Conservation (phyloP, 2,113 vertebrate species). For the Leptodactylus fuscus region DNA sequence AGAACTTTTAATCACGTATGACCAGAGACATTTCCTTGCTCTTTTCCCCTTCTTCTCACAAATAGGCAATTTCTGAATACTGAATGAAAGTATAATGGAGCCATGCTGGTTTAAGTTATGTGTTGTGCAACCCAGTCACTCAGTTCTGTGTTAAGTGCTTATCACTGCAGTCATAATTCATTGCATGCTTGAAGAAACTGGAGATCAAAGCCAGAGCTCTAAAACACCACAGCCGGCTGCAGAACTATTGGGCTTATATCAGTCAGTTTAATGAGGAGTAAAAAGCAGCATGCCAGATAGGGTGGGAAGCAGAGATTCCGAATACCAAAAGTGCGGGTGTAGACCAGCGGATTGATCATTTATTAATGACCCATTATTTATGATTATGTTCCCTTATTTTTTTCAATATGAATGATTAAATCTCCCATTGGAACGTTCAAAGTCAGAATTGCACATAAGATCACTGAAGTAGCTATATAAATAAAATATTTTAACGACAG, state of each 20-base stretch:
- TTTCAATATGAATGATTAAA: not conserved
- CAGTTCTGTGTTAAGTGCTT: slow-evolving; percentile 54
- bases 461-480: not conserved
- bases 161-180: slow-evolving; percentile 59
- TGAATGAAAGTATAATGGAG: slow-evolving; percentile 48
- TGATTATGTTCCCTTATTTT: not conserved
- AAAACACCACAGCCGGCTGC: slow-evolving; percentile 48
- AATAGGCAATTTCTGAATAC: slow-evolving; percentile 30
- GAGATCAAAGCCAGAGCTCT: slow-evolving; percentile 55
- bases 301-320: slow-evolving; percentile 15
- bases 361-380: slow-evolving; percentile 8
- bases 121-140: slow-evolving; percentile 54
- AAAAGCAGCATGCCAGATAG: slow-evolving; percentile 42
- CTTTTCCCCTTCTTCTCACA: slow-evolving; percentile 33
- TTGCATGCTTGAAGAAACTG: slow-evolving; percentile 50
- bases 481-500: not conserved
- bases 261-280: slow-evolving; percentile 47
- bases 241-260: slow-evolving; percentile 48
- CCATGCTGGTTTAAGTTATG: slow-evolving; percentile 53
- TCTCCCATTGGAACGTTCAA: not conserved
- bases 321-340: slow-evolving; percentile 16
- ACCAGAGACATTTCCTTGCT: slow-evolving; percentile 40
- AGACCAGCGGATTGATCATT: not conserved
- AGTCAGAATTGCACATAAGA: not conserved
- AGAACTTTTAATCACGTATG: slow-evolving; percentile 30